A percentile compares a stretch with the other conserved stretches of the same genome.
These are phyloP conservation scores for Macaria notata DNA, from an alignment of 2,888 invertebrate genomes.

Conservation along the genomic window DNA sequence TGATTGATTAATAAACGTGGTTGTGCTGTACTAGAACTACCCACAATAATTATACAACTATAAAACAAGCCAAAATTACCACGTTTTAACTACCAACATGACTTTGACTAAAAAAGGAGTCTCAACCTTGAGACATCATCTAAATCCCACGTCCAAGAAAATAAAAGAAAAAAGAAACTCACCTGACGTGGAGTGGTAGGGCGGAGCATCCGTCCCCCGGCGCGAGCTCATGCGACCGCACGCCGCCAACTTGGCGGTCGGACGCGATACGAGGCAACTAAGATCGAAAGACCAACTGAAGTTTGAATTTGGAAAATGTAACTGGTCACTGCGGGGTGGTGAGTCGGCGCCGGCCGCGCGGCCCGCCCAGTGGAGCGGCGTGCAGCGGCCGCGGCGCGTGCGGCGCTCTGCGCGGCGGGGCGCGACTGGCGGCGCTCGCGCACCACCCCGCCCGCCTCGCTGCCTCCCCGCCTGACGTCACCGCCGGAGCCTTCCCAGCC, in stretches of 20 bases:
- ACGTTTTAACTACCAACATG: no score
- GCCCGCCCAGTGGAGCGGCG: conserved; percentile 65
- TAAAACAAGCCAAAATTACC: no score
- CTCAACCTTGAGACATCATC: no score
- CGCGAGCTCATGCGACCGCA: conserved; percentile 42
- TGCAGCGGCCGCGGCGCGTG: conserved; percentile 50
- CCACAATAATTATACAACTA: no score
- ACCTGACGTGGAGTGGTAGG: conserved; percentile 42
- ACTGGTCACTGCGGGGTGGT: conserved; percentile 24
- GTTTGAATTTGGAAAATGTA: conserved; percentile 11
- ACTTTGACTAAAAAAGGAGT: no score
- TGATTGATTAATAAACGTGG: no score
- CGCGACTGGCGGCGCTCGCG: conserved; percentile 59
- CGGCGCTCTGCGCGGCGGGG: conserved; percentile 66
- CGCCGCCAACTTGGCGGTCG: conserved; percentile 49
- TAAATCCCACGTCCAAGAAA: no score
- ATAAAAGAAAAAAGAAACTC: conserved; percentile 38
- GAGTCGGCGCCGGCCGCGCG: conserved; percentile 39
- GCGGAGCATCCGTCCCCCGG: conserved; percentile 41
- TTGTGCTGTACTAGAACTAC: no score
- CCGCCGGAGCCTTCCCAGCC: conserved; percentile 55
- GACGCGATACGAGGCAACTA: conserved; percentile 5
- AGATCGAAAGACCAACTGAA: conserved; percentile 14
- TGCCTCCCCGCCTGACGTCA: conserved; percentile 52
- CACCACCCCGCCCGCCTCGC: conserved; percentile 42